These are phyloP conservation scores for Drosophila meridiana DNA, from an alignment of 2,888 invertebrate genomes.

Conservation along the genomic window DNA sequence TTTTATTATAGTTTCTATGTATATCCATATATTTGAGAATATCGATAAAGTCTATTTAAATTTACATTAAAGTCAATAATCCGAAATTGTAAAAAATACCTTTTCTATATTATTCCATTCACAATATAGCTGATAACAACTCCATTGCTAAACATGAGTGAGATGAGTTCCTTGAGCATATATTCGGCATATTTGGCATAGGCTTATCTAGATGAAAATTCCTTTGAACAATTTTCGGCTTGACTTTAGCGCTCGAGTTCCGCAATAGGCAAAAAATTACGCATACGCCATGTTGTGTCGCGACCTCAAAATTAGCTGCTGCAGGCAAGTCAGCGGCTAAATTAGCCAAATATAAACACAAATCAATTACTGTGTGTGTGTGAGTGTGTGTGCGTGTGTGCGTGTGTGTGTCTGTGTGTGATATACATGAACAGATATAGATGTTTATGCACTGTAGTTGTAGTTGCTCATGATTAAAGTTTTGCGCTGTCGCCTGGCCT, in stretches of 20 bases:
- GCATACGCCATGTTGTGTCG: conserved; percentile 39
- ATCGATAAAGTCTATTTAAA: too few relatives aligned
- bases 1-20: neutral
- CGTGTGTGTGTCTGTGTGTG: neutral
- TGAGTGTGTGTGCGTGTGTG: neutral
- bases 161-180: neutral
- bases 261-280: conserved; percentile 13
- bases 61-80: too few relatives aligned
- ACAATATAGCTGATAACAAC: neutral
- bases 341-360: conserved; percentile 52
- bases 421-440: neutral
- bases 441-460: neutral
- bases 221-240: neutral
- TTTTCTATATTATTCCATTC: neutral
- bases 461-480: conserved; percentile 40
- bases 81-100: too few relatives aligned
- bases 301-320: conserved; percentile 15
- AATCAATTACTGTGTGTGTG: conserved; percentile 44
- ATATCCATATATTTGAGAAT: too few relatives aligned
- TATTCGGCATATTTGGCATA: too few relatives aligned
- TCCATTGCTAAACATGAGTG: neutral
- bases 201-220: neutral
- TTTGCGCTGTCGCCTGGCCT: conserved; percentile 29
- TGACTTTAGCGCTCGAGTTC: neutral
- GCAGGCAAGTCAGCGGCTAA: conserved; percentile 39